A percentile compares a stretch with the other conserved stretches of the same genome.
These are phyloP conservation scores for Pterophyllum scalare DNA, from an alignment of 2,113 vertebrate genomes.

Conservation along the genomic window DNA sequence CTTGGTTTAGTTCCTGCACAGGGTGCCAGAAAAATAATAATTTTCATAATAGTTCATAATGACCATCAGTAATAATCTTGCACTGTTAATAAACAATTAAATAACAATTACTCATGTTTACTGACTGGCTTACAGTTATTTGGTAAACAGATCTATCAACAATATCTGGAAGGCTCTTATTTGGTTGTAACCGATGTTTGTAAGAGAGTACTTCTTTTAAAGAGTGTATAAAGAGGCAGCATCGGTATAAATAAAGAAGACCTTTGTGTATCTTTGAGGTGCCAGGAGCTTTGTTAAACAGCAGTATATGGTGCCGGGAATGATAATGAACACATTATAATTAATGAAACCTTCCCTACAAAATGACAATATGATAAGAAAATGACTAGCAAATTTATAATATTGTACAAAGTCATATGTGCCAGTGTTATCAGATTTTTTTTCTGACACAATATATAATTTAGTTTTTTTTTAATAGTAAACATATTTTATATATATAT, in stretches of 20 bases:
- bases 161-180: not conserved
- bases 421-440: not conserved
- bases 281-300: not conserved
- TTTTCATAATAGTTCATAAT: slow-evolving; percentile 24
- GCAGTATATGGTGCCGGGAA: not conserved
- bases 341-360: not conserved
- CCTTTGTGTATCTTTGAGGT: not conserved
- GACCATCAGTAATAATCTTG: not conserved
- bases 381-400: not conserved
- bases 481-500: too few relatives aligned
- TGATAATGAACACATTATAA: not conserved
- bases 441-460: not conserved
- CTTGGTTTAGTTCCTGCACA: slow-evolving; percentile 28
- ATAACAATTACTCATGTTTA: slow-evolving; percentile 18
- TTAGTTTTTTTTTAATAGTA: not conserved
- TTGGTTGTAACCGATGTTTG: not conserved
- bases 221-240: not conserved
- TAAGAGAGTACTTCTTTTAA: not conserved
- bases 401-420: not conserved
- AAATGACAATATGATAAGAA: not conserved
- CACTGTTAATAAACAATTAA: slow-evolving; percentile 8
- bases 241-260: not conserved
- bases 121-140: not conserved
- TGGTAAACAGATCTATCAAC: not conserved
- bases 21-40: slow-evolving; percentile 10